These are phyloP conservation scores for Trididemnum nubilum DNA, from an alignment of 23 tunicate genomes.

Conservation along the genomic window DNA sequence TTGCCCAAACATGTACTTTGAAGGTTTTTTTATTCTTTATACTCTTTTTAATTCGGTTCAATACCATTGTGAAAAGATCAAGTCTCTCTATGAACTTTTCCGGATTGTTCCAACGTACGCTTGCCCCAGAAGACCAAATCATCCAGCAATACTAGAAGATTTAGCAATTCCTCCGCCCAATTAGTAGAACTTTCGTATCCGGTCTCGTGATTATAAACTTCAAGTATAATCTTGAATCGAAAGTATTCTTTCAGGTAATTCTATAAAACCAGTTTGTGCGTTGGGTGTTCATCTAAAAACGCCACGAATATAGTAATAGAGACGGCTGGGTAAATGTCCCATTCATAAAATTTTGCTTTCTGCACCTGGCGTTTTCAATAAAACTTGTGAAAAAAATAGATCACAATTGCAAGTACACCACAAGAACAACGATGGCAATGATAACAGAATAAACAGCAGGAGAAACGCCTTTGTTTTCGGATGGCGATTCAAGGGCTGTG, in stretches of 20 bases:
- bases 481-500: too few relatives aligned
- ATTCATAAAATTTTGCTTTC: neutral
- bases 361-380: neutral
- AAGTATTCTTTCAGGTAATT: constrained; percentile 45
- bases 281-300: constrained; percentile 53
- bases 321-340: neutral
- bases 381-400: too few relatives aligned
- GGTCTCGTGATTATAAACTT: constrained; percentile 22
- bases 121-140: constrained; percentile 46
- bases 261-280: constrained; percentile 42
- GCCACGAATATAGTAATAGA: constrained; percentile 24
- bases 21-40: constrained; percentile 3
- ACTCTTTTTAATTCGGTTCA: constrained; percentile 26
- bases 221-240: constrained; percentile 44
- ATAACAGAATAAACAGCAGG: neutral
- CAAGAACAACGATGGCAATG: neutral
- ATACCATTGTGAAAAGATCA: constrained; percentile 51
- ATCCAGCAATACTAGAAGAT: constrained; percentile 12
- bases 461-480: neutral
- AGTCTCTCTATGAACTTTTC: neutral
- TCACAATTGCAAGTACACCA: neutral
- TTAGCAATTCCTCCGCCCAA: constrained; percentile 32
- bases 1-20: constrained; percentile 35
- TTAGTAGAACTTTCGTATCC: constrained; percentile 1
- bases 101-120: constrained; percentile 10